phyloP scores from a whole-genome alignment of 2,797 vertebrate species.

The Okamejei kenojei region DNA sequence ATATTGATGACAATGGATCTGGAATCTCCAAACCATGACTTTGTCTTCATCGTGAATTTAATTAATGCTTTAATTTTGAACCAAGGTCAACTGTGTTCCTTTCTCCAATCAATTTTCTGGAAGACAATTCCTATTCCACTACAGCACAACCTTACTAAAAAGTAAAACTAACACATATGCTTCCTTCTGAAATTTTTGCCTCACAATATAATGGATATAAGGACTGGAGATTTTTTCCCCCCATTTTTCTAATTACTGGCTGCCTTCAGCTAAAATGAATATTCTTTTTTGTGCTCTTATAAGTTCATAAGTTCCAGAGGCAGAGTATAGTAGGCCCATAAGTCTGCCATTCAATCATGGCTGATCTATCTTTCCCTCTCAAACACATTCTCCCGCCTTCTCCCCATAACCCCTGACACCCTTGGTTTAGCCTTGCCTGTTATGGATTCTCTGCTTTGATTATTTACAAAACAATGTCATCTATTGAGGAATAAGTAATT shows the following conservation, averaged over 20 bases:
- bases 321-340: too few relatives aligned
- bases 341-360: too few relatives aligned
- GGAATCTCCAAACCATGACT: neutral
- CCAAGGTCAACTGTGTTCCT: neutral
- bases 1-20: neutral
- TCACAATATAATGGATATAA: neutral
- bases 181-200: neutral
- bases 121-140: neutral
- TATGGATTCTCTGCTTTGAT: neutral
- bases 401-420: too few relatives aligned
- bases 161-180: neutral
- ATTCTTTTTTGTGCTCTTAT: neutral
- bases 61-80: neutral
- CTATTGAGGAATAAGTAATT: neutral
- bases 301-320: too few relatives aligned
- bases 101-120: neutral
- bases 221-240: neutral
- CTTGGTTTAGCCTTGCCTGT: neutral
- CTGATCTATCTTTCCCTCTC: too few relatives aligned
- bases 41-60: neutral
- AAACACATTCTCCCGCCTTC: too few relatives aligned
- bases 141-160: neutral
- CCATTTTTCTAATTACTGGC: neutral
- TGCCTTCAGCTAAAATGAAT: neutral
- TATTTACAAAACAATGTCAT: neutral